Conservation (phyloP, 2,888 invertebrate genomes). For the Nephrotoma flavescens region DNA sequence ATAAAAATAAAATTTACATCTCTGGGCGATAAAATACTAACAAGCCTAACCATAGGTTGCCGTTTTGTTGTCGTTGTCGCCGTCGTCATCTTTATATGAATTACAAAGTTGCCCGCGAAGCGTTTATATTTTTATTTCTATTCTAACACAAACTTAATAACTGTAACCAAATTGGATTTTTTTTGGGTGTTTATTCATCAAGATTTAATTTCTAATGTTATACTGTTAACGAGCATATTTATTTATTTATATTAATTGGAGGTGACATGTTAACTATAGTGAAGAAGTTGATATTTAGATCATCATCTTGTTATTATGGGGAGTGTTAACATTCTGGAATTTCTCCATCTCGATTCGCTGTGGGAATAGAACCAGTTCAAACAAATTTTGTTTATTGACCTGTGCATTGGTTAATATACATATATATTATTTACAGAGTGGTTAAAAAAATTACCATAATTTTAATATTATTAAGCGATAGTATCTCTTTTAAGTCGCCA, state of each 20-base stretch:
- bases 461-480: no score
- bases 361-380: background rate
- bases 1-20: background rate
- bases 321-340: background rate
- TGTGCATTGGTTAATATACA: background rate
- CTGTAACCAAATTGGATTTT: background rate
- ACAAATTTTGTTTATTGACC: background rate
- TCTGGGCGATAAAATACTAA: background rate
- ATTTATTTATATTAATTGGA: background rate
- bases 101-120: background rate
- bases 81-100: background rate
- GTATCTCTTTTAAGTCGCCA: no score
- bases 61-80: background rate
- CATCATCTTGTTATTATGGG: background rate
- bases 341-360: background rate
- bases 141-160: background rate
- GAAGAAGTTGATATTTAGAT: background rate
- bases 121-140: background rate
- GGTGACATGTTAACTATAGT: background rate
- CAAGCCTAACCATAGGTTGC: background rate
- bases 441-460: no score
- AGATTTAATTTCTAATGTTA: background rate
- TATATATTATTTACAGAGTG: no score
- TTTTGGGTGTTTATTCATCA: background rate
- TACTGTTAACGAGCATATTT: background rate